Evolutionary conservation across 2,888 invertebrate genomes (phyloP), one percentile per base, ranked within the genome.

Genomic region (Linyphia triangularis): DNA sequence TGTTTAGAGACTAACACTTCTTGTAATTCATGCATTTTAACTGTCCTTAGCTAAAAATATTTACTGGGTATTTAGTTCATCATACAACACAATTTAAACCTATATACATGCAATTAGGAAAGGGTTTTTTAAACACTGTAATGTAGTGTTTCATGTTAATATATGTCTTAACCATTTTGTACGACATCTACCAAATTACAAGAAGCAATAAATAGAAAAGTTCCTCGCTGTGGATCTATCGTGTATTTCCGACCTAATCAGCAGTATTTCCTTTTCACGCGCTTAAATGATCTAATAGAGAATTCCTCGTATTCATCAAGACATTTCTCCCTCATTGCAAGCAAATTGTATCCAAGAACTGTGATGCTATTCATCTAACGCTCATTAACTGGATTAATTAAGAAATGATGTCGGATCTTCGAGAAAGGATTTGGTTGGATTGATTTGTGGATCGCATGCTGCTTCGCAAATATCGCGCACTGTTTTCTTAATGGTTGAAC

Each of bases 341-440:
- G 83, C 72, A 75, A 83, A 83, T 83, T 83, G 83, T 83, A 73
- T 73, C 73, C 83, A 43, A 65, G 83, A 61, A 28, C 73, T 72
- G 61, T 57, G 69, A 82, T 72, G 82, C 72, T 63, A 83, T 72
- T 83, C 73, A 83, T 83, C 83, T 63, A 83, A 72, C 73, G 73
- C 83, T 83, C 83, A 85, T 85, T 85, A 85, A 70, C 40, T 77
- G 77, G 65, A 85, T 85, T 85, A 77, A 85, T 85, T 85, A 84
- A 84, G 84, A 85, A 67, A 78, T 57, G 85, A 77, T 84, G 84
- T 73, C 82, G 65, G 67, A 75, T 85, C 28, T 40, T 85, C 37
- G 28, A 65, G 77, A n/a, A 67, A 77, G 77, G 77, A 85, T 77
- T 78, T 69, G 69, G 57, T 57, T 28, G 57, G 77, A 85, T 85